A percentile compares a stretch with the other conserved stretches of the same genome.
Evolutionary conservation across 1,140 invertebrate species (phyloP).

Genomic region (Drosophila nebulosa): DNA sequence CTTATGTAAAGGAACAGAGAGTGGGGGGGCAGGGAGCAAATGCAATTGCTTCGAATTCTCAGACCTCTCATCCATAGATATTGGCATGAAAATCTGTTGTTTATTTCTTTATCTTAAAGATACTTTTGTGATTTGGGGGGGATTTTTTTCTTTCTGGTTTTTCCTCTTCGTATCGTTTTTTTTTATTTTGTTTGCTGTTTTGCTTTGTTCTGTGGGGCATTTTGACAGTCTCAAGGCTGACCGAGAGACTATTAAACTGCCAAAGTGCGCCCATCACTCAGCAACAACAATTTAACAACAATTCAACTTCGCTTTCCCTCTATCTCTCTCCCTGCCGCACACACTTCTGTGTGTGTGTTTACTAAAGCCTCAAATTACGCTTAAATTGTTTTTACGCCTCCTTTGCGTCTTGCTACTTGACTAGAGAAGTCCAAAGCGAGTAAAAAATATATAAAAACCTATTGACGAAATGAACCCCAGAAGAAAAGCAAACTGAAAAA

Average conservation of each 20-base stretch:
- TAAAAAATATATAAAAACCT: conserved; percentile 49
- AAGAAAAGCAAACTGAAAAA: conserved; percentile 6
- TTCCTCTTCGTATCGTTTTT: neutral
- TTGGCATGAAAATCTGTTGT: conserved; percentile 1
- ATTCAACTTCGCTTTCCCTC: conserved; percentile 3
- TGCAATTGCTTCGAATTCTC: neutral
- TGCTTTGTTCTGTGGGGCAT: neutral
- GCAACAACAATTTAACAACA: conserved; percentile 37
- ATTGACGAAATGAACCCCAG: conserved; percentile 41
- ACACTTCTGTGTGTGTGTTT: conserved; percentile 47
- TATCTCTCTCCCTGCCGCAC: neutral
- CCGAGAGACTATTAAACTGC: conserved; percentile 62
- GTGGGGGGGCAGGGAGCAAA: neutral
- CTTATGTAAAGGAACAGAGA: neutral
- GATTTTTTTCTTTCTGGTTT: conserved; percentile 15
- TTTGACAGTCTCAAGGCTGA: conserved; percentile 8
- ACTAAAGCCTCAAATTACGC: conserved; percentile 74
- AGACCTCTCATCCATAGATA: neutral
- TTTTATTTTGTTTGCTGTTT: neutral
- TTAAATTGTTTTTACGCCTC: conserved; percentile 73
- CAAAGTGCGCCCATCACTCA: conserved; percentile 65
- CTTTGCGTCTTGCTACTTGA: conserved; percentile 7
- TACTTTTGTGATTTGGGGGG: neutral
- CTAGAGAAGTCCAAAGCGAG: conserved; percentile 13
- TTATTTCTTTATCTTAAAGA: conserved; percentile 2